Evolutionary conservation across 64 coral and sea anemone species (phyloP), one percentile per base, ranked within the genome.

Genomic region (Dendronephthya gigantea): DNA sequence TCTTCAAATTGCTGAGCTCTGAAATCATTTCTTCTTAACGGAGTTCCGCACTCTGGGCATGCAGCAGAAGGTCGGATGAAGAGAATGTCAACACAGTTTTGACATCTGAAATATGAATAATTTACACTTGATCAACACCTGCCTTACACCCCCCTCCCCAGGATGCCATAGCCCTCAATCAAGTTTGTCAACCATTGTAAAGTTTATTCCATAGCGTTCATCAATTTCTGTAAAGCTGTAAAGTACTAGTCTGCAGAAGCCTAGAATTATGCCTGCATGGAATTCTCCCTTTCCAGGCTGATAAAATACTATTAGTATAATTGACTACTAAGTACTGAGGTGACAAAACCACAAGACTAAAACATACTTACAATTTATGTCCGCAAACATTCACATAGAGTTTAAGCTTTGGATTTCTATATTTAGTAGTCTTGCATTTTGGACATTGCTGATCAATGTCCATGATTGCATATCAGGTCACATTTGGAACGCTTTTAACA

Each of bases 1-100:
- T 98, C 95, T 92, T 98, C 95, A 90, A 98, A 98, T 37, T 98
- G 95, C 70, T 98, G 95, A 25, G 89, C 31, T 39, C 95, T 84
- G 56, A 98, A 98, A 51, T 98, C 95, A 85, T 86, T 98, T 35
- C 92, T 92, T 81, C 95, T 88, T 13, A 98, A 82, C 35, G 95
- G 89, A 45, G 95, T 98, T 47, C 88, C 93, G 35, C 95, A 98
- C 84, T 98, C 95, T 62, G 92, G 95, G 27, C 95, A 98, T 65
- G 95, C 92, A 56, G 95, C 95, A 12, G 95, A 98, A 14, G 95
- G 95, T 50, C 95, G 81, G 47, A 92, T 93, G 85, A 98, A 98
- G 38, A 98, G 85, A 28, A 91, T 83, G 89, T 98, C 95, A 23
- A 93, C 92, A 83, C 95, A 98, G 49, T 72, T 93, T 9, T 91